Evolutionary conservation across 2,888 invertebrate species (phyloP), one percentile per base, ranked within the genome.

Genomic region (Heliconius aoede): DNA sequence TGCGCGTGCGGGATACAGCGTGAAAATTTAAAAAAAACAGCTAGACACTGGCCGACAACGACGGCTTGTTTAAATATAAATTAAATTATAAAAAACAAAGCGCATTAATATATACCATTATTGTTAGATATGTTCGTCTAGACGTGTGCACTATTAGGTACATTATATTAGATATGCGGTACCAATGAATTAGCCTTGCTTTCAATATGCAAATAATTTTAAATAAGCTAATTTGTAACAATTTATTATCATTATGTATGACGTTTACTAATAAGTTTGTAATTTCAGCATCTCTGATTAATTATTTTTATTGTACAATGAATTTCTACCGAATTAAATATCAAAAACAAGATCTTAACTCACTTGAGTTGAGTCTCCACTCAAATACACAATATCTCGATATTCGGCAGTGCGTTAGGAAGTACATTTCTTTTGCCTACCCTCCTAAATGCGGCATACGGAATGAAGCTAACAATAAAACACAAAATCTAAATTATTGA

Each of bases 41-140:
- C n/a, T 3, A n/a, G 9, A 55, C 46, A 8, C 46, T 46, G 55
- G 9, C 21, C 55, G 5, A 18, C 21, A 18, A 18, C 21, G 46
- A 46, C 18, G 18, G 18, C 46, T 11, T 4, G 18, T 46, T 46
- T 46, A 18, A 46, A 46, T 30, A 28, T 18, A 61, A 61, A 61
- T 62, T 18, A n/a, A 51, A 46, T 69, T 32, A 1, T n/a, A 5
- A 26, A 62, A 28, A 13, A 24, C 24, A 69, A 74, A 24, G n/a
- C 28, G 28, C 15, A 62, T 60, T 24, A 30, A 32, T 61, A 46
- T 68, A 32, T 30, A 18, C 46, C 36, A 73, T 69, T 60, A 21
- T 26, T 36, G 1, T 60, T 69, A 76, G 73, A 76, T 78, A 78
- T 51, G 18, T 69, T 62, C 46, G 76, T 78, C 76, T 78, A 78